Evolutionary conservation across 2,113 vertebrate species (phyloP).

Genomic region (Alethe diademata): DNA sequence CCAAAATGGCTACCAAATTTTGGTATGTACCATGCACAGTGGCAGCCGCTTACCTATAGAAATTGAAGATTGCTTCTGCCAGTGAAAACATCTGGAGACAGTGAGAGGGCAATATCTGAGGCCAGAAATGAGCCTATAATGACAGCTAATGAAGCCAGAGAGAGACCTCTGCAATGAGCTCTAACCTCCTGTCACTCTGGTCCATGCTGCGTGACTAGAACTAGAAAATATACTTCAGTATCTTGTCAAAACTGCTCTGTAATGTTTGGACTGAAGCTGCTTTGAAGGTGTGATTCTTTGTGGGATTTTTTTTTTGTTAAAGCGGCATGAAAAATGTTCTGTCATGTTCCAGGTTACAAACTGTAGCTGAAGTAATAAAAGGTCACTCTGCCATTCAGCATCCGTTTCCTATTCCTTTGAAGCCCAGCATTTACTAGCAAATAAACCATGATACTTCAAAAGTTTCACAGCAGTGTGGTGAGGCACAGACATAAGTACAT

Average conservation of each 20-base stretch:
- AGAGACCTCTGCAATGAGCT: background rate
- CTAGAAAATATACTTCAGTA: background rate
- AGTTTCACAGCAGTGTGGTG: conserved; percentile 27
- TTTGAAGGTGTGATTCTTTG: conserved; percentile 20
- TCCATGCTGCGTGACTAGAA: background rate
- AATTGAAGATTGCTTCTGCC: background rate
- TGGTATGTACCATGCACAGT: background rate
- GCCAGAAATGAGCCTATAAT: background rate
- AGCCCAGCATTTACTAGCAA: conserved; percentile 42
- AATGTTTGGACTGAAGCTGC: background rate
- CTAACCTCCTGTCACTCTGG: background rate
- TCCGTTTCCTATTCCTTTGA: conserved; percentile 64
- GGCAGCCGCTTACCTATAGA: background rate
- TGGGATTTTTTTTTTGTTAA: background rate
- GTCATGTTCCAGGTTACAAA: conserved; percentile 46
- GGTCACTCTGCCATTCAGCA: conserved; percentile 60
- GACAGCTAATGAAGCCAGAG: background rate
- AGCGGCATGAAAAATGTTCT: conserved; percentile 47
- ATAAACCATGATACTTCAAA: conserved; percentile 41
- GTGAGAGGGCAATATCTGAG: background rate
- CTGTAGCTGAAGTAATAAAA: conserved; percentile 56
- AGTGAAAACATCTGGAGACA: background rate
- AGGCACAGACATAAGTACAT: background rate
- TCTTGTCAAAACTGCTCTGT: conserved; percentile 21
- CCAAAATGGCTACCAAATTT: background rate